phyloP scores from a whole-genome alignment of 2,888 invertebrate genomes.

The Scaptomyza polygonia region DNA sequence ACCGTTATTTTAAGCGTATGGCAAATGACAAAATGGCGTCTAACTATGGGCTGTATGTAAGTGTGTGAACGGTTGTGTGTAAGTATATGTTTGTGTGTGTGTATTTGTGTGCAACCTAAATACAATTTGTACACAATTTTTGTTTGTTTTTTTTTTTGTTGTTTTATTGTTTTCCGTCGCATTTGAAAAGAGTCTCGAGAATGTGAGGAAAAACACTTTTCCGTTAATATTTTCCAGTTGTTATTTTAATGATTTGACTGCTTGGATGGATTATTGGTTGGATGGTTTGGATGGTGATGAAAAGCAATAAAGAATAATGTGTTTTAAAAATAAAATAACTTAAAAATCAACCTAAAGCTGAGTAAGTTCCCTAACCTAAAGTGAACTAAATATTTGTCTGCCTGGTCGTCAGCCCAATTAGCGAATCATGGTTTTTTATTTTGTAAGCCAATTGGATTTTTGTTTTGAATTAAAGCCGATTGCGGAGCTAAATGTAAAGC shows the following conservation, averaged over 20 bases:
- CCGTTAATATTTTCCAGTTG: constrained; percentile 9
- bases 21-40: constrained; percentile 51
- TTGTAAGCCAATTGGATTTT: constrained; percentile 83
- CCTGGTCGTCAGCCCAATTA: constrained; percentile 48
- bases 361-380: constrained; percentile 8
- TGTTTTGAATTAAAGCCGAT: constrained; percentile 79
- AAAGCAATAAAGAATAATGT: constrained; percentile 29
- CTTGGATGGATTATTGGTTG: constrained; percentile 29
- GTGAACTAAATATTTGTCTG: too few relatives aligned
- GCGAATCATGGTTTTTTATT: constrained; percentile 57
- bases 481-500: constrained; percentile 33
- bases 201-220: constrained; percentile 27
- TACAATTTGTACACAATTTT: constrained; percentile 22
- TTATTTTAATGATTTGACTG: constrained; percentile 35
- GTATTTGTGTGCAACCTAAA: constrained; percentile 43
- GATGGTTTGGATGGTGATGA: constrained; percentile 24
- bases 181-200: constrained; percentile 82
- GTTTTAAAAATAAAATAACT: constrained; percentile 25
- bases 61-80: constrained; percentile 17
- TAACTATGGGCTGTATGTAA: constrained; percentile 18
- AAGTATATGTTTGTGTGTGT: constrained; percentile 17
- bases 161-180: constrained; percentile 36
- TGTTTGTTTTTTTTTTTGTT: constrained; percentile 17
- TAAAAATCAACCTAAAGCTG: constrained; percentile 15
- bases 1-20: constrained; percentile 65